phyloP scores from a whole-genome alignment of 2,888 invertebrate species.

The Hirtodrosophila histrioides region DNA sequence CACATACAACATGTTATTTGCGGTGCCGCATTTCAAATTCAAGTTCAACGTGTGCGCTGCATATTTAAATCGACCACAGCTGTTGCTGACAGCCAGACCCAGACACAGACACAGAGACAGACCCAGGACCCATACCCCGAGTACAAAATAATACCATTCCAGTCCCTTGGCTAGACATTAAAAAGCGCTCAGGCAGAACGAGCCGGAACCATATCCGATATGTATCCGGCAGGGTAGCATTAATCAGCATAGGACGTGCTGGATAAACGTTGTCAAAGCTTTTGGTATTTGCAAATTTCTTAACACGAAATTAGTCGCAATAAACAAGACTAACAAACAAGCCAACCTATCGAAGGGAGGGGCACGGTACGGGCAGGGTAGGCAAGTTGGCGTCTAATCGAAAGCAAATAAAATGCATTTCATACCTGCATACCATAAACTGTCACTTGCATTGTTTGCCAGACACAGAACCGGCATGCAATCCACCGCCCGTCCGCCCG shows the following conservation, averaged over 20 bases:
- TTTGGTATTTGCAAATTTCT: conserved; percentile 73
- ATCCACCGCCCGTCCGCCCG: conserved; percentile 17
- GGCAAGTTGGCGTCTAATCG: conserved; percentile 62
- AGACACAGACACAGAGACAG: not conserved
- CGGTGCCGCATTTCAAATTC: conserved; percentile 69
- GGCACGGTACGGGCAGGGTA: conserved; percentile 6
- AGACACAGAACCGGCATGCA: conserved; percentile 41
- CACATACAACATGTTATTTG: conserved; percentile 68
- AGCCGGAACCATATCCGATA: conserved; percentile 37
- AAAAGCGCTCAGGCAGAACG: conserved; percentile 25
- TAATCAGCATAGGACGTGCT: conserved; percentile 42
- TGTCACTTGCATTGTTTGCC: conserved; percentile 67
- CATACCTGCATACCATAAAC: conserved; percentile 78
- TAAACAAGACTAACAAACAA: conserved; percentile 75
- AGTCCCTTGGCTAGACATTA: conserved; percentile 16
- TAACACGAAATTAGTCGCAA: conserved; percentile 78
- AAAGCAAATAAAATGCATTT: conserved; percentile 78
- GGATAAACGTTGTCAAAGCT: conserved; percentile 49
- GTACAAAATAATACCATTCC: not conserved
- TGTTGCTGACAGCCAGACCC: conserved; percentile 60
- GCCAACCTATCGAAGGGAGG: conserved; percentile 2
- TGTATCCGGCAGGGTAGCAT: conserved; percentile 41
- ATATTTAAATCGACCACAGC: conserved; percentile 59
- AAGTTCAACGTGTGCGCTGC: conserved; percentile 59
- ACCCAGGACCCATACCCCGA: not conserved